Percentiles rank a stretch among this genome's conserved stretches.
phyloP scores from a whole-genome alignment of 2,888 invertebrate genomes.

The Seira sanloemensis region DNA sequence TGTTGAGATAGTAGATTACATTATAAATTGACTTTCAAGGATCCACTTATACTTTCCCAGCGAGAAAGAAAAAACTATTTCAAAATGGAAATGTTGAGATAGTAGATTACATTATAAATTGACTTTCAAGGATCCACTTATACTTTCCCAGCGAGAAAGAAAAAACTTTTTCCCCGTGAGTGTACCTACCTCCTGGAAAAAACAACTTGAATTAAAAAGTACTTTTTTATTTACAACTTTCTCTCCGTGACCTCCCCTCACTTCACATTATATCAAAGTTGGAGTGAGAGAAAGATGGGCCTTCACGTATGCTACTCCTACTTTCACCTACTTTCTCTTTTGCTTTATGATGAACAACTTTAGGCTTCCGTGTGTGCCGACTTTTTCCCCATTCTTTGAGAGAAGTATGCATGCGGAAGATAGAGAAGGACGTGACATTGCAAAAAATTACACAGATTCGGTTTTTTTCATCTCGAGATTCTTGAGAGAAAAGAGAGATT shows the following conservation, averaged over 20 bases:
- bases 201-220: background rate
- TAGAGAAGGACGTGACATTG: background rate
- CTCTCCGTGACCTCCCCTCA: background rate
- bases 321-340: background rate
- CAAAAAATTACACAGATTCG: background rate
- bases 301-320: background rate
- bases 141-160: too few relatives aligned
- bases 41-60: background rate
- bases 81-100: background rate
- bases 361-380: background rate
- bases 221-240: background rate
- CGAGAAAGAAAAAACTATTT: background rate
- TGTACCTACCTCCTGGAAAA: too few relatives aligned
- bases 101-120: background rate
- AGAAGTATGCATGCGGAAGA: background rate
- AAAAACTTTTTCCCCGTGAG: too few relatives aligned
- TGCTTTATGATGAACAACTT: background rate
- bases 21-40: background rate
- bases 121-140: too few relatives aligned
- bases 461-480: background rate
- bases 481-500: too few relatives aligned
- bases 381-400: background rate
- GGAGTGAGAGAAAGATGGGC: background rate
- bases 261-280: background rate
- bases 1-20: background rate